Evolutionary conservation across 1,140 invertebrate species (phyloP), one percentile per base, ranked within the genome.

Genomic region (Conopomorpha cramerella): DNA sequence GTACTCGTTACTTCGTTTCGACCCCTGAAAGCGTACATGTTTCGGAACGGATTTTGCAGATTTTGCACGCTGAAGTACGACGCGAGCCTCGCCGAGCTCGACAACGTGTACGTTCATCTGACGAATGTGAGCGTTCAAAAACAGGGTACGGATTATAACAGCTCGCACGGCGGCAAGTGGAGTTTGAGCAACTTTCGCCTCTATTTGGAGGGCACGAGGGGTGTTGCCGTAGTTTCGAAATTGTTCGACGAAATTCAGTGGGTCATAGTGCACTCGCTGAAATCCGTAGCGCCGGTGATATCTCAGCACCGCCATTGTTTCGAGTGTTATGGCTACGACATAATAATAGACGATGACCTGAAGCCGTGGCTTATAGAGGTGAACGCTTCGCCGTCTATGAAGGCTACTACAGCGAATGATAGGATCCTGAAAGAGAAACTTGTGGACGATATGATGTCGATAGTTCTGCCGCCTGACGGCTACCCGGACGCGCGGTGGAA

Each of bases 351-450:
- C 56, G 83, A 86, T 29, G 82, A 85, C 40, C 63, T 95, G 18
- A 90, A 90, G 38, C 92, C 92, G 1, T 94, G 91, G 91, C 76
- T 95, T 8, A 79, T 95, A 8, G 93, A 95, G 77, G 86, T 95
- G 0, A 98, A 98, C 64, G 93, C 95, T 0, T 97, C 95, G 0
- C 95, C 95, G 0, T 96, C 94, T 0, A 70, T 97, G 8, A 92
- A 92, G 2, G 93, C 93, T 0, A 98, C 95, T 1, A 98, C 95
- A 0, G 90, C 91, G 0, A 95, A 93, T 62, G 95, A 98, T 70
- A 81, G 95, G 44, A 95, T 97, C 46, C 82, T 98, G 38, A 98
- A 98, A 59, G 92, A 94, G 55, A 95, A 95, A 77, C 73, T 98
- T 2, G 92, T 98, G 36, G 92, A 95, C 52, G 95, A 96, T 72